Conservation (phyloP, 2,797 vertebrate genomes). For the Acrocephalus scirpaceus region DNA sequence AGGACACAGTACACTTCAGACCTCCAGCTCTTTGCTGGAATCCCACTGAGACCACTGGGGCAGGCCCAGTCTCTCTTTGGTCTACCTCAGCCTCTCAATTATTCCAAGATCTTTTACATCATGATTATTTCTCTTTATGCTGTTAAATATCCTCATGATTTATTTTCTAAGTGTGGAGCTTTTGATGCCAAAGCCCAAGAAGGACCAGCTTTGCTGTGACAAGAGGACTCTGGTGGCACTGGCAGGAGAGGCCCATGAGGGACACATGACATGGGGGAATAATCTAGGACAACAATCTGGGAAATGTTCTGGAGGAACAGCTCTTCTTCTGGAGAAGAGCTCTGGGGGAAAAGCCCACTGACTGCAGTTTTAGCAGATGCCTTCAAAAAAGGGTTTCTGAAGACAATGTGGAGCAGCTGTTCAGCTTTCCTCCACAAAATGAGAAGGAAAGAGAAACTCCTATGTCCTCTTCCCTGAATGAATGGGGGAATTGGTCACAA, state of each 20-base stretch:
- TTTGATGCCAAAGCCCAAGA: neutral
- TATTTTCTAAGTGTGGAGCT: neutral
- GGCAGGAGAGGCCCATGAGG: neutral
- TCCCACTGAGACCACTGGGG: neutral
- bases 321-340: neutral
- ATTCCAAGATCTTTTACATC: neutral
- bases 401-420: neutral
- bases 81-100: slow-evolving; percentile 13
- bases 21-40: neutral
- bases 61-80: neutral
- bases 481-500: neutral
- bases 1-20: neutral
- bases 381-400: neutral
- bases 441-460: neutral
- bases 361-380: neutral
- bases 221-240: neutral
- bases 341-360: neutral
- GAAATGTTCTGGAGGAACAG: neutral
- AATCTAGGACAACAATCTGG: neutral
- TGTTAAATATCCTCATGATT: neutral
- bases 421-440: neutral
- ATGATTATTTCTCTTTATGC: neutral
- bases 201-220: neutral
- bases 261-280: neutral
- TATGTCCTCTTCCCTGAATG: accelerated